Evolutionary conservation across 1,140 invertebrate species (phyloP), one percentile per base, ranked within the genome.

Genomic region (Bombus cullumanus): DNA sequence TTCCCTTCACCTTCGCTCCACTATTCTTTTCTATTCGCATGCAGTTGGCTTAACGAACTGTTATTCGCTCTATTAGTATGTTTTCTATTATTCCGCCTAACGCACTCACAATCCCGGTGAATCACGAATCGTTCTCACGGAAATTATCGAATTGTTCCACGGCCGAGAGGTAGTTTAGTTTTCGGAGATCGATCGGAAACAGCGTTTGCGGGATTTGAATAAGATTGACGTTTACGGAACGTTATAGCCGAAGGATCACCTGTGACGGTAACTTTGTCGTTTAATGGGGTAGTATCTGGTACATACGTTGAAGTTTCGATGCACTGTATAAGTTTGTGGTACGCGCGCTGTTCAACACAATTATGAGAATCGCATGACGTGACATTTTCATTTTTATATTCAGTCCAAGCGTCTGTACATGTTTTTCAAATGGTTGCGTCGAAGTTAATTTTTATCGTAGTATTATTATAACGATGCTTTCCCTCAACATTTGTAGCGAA

Each of bases 1-100:
- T 31, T 13, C n/a, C 28, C 39, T 9, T 78, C 25, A 37, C 8
- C n/a, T 8, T 18, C 12, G 8, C 13, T 5, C 37, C 15, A 0
- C 22, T 12, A 66, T 78, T 77, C 69, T 66, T 83, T 82, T 83
- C 86, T 66, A 39, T 82, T 71, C 43, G 31, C 69, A 3, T 62
- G 41, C 80, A 73, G 85, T 90, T 89, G 88, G 47, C 86, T 89
- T 87, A 82, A 87, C 83, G 71, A 82, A 74, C 83, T 82, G 66
- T 62, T 72, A 76, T 72, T 59, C 53, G 37, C 78, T 71, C 28
- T 74, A 78, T 78, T 66, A 83, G 31, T 39, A 39, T 68, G 86
- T 73, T 83, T 77, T 68, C 57, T 72, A 69, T 72, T 68, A 59
- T 68, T 83, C 43, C 43, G 2, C 0, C 22, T 34, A 77, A 28